These are phyloP conservation scores for Zaprionus gabonicus DNA, from an alignment of 1,140 invertebrate genomes.

Conservation along the genomic window DNA sequence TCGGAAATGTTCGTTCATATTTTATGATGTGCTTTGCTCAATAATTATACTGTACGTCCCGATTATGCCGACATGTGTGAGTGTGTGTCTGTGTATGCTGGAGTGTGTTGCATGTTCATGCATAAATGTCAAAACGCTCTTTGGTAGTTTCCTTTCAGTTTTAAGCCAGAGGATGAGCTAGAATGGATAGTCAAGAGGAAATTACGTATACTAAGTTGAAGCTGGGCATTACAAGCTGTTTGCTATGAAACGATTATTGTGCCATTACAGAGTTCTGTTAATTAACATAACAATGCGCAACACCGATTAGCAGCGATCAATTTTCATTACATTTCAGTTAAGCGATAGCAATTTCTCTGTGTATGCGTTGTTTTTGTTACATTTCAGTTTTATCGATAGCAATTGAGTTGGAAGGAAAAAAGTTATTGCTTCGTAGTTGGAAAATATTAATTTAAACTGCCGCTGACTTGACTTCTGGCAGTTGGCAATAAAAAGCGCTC, in stretches of 20 bases:
- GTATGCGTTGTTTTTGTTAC: no score
- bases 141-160: background rate
- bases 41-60: slow-evolving; percentile 38
- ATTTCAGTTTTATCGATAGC: no score
- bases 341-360: no score
- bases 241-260: background rate
- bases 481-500: slow-evolving; percentile 21
- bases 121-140: slow-evolving; percentile 20
- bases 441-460: slow-evolving; percentile 4
- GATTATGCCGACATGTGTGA: background rate
- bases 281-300: background rate
- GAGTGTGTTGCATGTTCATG: slow-evolving; percentile 4
- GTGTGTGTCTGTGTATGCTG: background rate
- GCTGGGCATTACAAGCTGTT: background rate
- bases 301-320: background rate
- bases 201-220: background rate
- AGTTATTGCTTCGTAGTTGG: background rate
- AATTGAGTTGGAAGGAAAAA: background rate
- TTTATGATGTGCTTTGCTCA: slow-evolving; percentile 71
- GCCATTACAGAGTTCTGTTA: background rate
- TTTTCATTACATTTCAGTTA: no score
- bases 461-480: slow-evolving; percentile 9
- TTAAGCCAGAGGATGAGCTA: slow-evolving; percentile 7
- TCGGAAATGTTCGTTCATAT: slow-evolving; percentile 77
- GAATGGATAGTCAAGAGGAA: background rate